Evolutionary conservation across 2,113 vertebrate species (phyloP).

Genomic region (Xiphorhynchus elegans): DNA sequence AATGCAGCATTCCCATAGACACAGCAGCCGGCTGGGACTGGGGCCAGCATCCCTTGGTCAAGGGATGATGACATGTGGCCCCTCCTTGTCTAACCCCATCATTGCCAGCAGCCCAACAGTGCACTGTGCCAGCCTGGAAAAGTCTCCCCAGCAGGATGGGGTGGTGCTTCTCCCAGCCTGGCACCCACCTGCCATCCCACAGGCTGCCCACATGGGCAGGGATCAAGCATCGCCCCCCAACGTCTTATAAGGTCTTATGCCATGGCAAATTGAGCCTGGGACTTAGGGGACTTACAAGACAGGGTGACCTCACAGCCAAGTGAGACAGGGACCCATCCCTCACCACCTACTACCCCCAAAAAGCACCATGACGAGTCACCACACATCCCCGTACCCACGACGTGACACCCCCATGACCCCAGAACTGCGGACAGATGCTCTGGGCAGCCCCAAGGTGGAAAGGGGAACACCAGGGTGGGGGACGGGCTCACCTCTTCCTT

Average conservation of each 20-base stretch:
- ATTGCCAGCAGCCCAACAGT: fast-evolving
- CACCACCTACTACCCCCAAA: background rate
- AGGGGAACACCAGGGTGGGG: background rate
- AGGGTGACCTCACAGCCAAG: background rate
- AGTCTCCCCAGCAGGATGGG: background rate
- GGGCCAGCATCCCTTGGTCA: background rate
- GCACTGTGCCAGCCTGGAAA: background rate
- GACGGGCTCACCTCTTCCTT: constrained; percentile 14
- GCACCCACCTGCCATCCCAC: background rate
- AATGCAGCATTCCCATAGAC: background rate
- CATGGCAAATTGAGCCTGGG: background rate
- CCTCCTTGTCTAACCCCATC: background rate
- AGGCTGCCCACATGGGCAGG: background rate
- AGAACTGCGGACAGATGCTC: background rate
- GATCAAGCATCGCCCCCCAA: background rate
- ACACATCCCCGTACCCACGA: fast-evolving
- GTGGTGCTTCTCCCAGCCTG: fast-evolving
- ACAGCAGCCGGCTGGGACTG: fast-evolving
- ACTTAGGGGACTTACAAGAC: background rate
- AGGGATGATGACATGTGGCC: fast-evolving
- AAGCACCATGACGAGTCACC: fast-evolving
- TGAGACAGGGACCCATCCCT: background rate
- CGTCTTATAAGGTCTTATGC: background rate
- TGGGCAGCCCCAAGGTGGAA: background rate
- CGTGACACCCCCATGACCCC: fast-evolving